Conservation (phyloP, 2,797 vertebrate species). For the Pelobates cultripes region DNA sequence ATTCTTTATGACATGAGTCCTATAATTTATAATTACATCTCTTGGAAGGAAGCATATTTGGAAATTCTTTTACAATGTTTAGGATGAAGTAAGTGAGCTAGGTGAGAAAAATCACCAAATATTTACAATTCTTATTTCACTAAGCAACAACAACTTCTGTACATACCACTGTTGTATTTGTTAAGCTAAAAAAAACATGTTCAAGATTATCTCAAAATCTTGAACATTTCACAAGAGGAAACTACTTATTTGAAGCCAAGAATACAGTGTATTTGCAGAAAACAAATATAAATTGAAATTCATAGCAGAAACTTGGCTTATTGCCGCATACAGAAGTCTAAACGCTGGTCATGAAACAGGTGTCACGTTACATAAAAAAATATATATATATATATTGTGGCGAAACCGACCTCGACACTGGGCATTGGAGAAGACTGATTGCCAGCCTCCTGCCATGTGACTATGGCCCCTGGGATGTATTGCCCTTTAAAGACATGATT, state of each 20-base stretch:
- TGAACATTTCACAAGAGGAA: slow-evolving; percentile 23
- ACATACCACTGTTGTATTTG: slow-evolving; percentile 3
- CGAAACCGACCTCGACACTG: no score
- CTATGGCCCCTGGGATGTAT: no score
- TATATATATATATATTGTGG: no score
- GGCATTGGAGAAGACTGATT: no score
- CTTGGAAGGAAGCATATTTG: neutral
- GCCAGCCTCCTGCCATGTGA: no score
- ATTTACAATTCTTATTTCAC: slow-evolving; percentile 8
- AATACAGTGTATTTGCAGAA: slow-evolving; percentile 5
- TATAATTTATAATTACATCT: neutral
- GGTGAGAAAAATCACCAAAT: slow-evolving; percentile 2
- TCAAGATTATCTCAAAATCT: neutral
- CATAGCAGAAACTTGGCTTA: slow-evolving; percentile 31
- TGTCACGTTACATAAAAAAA: slow-evolving; percentile 20
- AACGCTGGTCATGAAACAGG: slow-evolving; percentile 31
- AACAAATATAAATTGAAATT: slow-evolving; percentile 48
- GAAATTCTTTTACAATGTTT: neutral
- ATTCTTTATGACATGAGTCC: neutral
- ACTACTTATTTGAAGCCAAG: neutral
- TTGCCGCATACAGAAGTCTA: neutral
- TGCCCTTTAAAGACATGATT: no score
- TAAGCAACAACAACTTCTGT: slow-evolving; percentile 3
- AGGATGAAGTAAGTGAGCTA: neutral
- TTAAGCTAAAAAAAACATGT: neutral